phyloP scores from a whole-genome alignment of 2,113 vertebrate species.

The Notothenia rossii region DNA sequence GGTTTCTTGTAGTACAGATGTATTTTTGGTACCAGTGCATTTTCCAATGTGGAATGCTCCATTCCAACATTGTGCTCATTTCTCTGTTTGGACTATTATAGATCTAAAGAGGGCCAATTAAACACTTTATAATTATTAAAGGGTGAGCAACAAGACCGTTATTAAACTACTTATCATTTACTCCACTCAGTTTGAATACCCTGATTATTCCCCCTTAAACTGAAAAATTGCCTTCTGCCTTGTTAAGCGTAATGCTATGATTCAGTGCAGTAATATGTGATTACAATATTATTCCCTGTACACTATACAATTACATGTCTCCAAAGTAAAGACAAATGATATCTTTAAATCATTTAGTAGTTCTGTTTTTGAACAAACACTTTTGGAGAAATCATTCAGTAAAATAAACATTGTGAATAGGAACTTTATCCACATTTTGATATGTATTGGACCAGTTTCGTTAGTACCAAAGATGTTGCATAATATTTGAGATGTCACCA shows the following conservation, averaged over 20 bases:
- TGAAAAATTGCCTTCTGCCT: neutral
- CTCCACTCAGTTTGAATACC: conserved; percentile 14
- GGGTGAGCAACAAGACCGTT: neutral
- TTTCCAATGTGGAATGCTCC: conserved; percentile 31
- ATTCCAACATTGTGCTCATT: conserved; percentile 34
- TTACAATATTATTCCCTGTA: conserved; percentile 26
- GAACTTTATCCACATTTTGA: too few relatives aligned
- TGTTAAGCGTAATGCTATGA: conserved; percentile 27
- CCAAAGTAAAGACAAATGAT: neutral
- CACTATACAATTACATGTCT: conserved; percentile 17
- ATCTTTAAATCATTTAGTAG: neutral
- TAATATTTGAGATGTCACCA: too few relatives aligned
- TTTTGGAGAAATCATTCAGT: too few relatives aligned
- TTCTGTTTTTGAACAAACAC: neutral
- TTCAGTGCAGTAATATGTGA: conserved; percentile 17
- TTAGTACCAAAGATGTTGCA: too few relatives aligned
- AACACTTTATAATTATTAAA: conserved; percentile 37
- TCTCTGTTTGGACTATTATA: conserved; percentile 36
- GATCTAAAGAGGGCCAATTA: conserved; percentile 31
- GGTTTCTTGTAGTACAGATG: conserved; percentile 26
- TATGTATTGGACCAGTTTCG: too few relatives aligned
- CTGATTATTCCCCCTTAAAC: conserved; percentile 30
- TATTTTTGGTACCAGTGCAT: conserved; percentile 32
- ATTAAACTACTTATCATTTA: conserved; percentile 35
- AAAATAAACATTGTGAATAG: too few relatives aligned